Evolutionary conservation across 2,888 invertebrate genomes (phyloP).

Genomic region (Erpobdella octoculata): DNA sequence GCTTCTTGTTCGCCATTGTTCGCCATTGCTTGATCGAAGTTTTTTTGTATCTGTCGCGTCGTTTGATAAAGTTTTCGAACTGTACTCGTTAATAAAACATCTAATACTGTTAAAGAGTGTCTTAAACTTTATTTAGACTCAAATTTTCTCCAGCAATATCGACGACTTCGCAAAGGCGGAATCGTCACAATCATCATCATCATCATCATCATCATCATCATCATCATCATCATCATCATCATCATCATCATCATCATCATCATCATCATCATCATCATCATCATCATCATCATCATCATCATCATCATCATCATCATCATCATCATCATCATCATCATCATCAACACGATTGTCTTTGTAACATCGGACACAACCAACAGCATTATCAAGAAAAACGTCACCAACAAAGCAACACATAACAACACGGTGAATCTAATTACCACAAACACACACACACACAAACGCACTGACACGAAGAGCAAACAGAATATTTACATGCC

Average conservation of each 20-base stretch:
- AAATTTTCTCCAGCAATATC: too few relatives aligned
- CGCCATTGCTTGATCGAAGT: too few relatives aligned
- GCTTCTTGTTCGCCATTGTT: too few relatives aligned
- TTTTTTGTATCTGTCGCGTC: too few relatives aligned
- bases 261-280: background rate
- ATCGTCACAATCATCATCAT: background rate
- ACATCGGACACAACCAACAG: background rate
- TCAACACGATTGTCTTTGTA: too few relatives aligned
- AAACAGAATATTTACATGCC: background rate
- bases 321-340: conserved; percentile 2
- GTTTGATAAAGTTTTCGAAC: too few relatives aligned
- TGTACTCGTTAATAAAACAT: too few relatives aligned
- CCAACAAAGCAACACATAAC: background rate
- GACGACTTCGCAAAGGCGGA: too few relatives aligned
- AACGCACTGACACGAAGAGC: background rate
- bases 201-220: conserved; percentile 1
- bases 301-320: background rate
- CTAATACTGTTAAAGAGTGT: too few relatives aligned
- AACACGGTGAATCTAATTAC: background rate
- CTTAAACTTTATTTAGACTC: too few relatives aligned
- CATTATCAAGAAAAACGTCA: background rate
- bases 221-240: background rate
- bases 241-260: background rate
- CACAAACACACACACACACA: background rate
- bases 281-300: background rate